Evolutionary conservation across 2,888 invertebrate species (phyloP), one percentile per base, ranked within the genome.

Genomic region (Stegana nigrithorax): DNA sequence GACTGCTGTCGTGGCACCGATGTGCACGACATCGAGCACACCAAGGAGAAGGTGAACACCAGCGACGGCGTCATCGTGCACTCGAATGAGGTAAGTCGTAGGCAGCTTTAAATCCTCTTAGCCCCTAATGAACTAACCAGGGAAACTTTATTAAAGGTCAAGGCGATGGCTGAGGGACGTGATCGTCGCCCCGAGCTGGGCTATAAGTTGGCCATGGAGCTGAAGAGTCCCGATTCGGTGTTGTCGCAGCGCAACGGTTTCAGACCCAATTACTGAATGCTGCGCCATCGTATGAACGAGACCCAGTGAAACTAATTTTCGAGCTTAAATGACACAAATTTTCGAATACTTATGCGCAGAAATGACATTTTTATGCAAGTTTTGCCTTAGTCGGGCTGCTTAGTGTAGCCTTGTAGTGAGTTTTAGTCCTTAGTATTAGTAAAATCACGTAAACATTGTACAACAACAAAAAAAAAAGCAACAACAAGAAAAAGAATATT

Each of bases 1-100:
- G 96, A 97, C 86, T 96, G 96, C 69, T 91, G 93, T 73, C 90
- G 96, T 53, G 97, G 97, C 1, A 95, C 97, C 0, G 92, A 93
- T 84, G 86, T 93, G 26, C 89, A 91, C 19, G 95, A 94, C 81
- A 97, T 97, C 63, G 92, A 93, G 82, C 89, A 89, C 75, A 95
- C 94, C 45, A 94, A 93, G 83, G 88, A 91, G 61, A 91, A 90
- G 65, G 90, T 96, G 17, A 87, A 90, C 58, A 89, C 88, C 64
- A 91, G 91, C 79, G 90, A 93, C 79, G 96, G 94, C 0, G 91
- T 95, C 56, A 92, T 96, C 73, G 90, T 94, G 23, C 89, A 91
- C 77, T 92, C 95, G 0, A 90, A 90, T 67, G 89, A 91, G 88
- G 92, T 92, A 77, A 68, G 65, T 53, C 12, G 2, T 47, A n/a